A percentile compares a stretch with the other conserved stretches of the same genome.
Evolutionary conservation across 1,140 invertebrate species (phyloP).

Genomic region (Mya arenaria): DNA sequence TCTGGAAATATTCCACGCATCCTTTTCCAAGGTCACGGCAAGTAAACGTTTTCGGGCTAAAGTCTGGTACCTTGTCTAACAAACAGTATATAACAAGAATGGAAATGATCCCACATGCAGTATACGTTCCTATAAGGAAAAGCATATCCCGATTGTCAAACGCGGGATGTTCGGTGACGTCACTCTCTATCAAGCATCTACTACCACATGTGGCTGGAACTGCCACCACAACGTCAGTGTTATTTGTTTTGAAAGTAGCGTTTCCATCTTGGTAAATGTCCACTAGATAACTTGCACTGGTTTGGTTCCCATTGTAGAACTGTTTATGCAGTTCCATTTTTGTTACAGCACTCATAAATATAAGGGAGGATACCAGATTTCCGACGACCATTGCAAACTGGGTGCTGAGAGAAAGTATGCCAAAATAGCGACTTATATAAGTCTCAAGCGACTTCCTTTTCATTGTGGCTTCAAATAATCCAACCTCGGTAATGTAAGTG

Average conservation of each 20-base stretch:
- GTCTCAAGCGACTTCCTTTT: slow-evolving; percentile 56
- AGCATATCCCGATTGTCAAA: slow-evolving; percentile 56
- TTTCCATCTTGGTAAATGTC: neutral
- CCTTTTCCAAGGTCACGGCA: slow-evolving; percentile 52
- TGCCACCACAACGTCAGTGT: neutral
- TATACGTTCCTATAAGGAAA: slow-evolving; percentile 69
- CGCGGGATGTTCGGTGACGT: neutral
- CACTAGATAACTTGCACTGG: neutral
- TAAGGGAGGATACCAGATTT: slow-evolving; percentile 68
- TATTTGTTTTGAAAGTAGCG: neutral
- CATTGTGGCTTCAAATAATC: slow-evolving; percentile 58
- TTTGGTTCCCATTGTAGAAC: neutral
- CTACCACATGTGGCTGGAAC: neutral
- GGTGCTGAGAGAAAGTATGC: slow-evolving; percentile 69
- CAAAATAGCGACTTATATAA: slow-evolving; percentile 70
- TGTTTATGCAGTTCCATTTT: neutral
- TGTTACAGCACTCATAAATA: slow-evolving; percentile 48
- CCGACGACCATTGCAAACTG: slow-evolving; percentile 69
- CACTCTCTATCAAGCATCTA: neutral
- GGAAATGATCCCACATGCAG: slow-evolving; percentile 57
- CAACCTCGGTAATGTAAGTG: slow-evolving; percentile 73
- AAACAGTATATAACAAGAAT: slow-evolving; percentile 64
- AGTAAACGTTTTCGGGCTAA: neutral
- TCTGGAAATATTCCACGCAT: slow-evolving; percentile 57
- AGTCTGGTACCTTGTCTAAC: slow-evolving; percentile 64